Evolutionary conservation across 2,888 invertebrate species (phyloP), one percentile per base, ranked within the genome.

Genomic region (Epinotia ramella): DNA sequence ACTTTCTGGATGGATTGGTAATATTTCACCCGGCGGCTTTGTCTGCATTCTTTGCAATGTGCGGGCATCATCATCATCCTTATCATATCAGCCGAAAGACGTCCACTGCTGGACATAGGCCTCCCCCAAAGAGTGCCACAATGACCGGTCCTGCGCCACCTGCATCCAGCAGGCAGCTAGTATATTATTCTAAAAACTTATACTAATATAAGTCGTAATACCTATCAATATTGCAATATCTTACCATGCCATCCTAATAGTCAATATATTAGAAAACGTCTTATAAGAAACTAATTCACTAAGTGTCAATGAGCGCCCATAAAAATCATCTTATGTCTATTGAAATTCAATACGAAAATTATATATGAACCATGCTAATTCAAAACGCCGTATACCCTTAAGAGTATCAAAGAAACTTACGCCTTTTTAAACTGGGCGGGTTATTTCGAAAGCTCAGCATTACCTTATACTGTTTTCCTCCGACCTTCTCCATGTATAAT

Each of bases 261-360:
- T 28, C 63, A 73, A 76, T 67, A 76, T 63, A 79, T 80, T 73
- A 76, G 28, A 77, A 65, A 65, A 40, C 79, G 65, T 73, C 89
- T 89, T 88, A 88, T 82, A 82, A 84, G 82, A 88, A 86, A 87
- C 83, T 85, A 87, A 88, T 90, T 90, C 88, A 87, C 80, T 86
- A 84, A 78, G 76, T 81, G 81, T 86, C 84, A 85, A 81, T 82
- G 80, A 79, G 64, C 49, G 77, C 84, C 82, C 84, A 89, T 92
- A 92, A 92, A 91, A 91, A 87, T 86, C 88, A 84, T 86, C 89
- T 91, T 91, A 92, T 73, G 81, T 81, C 84, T 86, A 89, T 89
- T 91, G 86, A 82, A 87, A 87, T 89, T 88, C 87, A 90, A 91
- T 86, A 88, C 82, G 77, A 81, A 87, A 89, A 88, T 88, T 85